Conservation (phyloP, 1,140 invertebrate genomes). For the Bombus pascuorum region DNA sequence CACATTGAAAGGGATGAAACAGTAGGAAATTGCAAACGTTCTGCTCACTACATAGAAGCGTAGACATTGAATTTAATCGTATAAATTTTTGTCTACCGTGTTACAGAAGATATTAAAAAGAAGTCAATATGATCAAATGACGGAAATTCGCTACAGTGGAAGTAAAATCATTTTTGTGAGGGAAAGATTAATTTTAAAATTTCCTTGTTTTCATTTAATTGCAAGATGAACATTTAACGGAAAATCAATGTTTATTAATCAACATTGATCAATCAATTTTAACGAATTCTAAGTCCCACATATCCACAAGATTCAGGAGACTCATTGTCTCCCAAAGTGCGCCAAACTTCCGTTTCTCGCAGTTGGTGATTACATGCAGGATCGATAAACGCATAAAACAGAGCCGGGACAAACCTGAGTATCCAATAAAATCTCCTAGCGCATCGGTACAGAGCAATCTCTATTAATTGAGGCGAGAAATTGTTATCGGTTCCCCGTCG, state of each 20-base stretch:
- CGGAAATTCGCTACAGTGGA: too few species aligned
- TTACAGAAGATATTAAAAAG: too few species aligned
- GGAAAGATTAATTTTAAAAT: too few species aligned
- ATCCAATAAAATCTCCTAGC: neutral
- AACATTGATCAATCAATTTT: neutral
- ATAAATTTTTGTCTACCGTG: too few species aligned
- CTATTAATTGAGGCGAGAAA: constrained; percentile 40
- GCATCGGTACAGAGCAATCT: constrained; percentile 10
- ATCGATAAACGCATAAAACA: constrained; percentile 27
- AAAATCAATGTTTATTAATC: too few species aligned
- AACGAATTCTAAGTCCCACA: neutral
- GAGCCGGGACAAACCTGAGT: neutral
- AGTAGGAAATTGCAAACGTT: neutral
- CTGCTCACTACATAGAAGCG: too few species aligned
- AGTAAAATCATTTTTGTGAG: too few species aligned
- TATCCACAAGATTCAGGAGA: neutral
- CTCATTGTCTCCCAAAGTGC: neutral
- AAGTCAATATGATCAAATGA: too few species aligned
- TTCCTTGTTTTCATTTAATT: too few species aligned
- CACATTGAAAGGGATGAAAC: neutral
- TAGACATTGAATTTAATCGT: too few species aligned
- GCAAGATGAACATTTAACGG: too few species aligned
- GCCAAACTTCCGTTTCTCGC: neutral
- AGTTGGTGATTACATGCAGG: neutral
- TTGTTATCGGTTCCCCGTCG: constrained; percentile 23